These are phyloP conservation scores for Dasysyrphus tricinctus DNA, from an alignment of 2,888 invertebrate species.

Conservation along the genomic window DNA sequence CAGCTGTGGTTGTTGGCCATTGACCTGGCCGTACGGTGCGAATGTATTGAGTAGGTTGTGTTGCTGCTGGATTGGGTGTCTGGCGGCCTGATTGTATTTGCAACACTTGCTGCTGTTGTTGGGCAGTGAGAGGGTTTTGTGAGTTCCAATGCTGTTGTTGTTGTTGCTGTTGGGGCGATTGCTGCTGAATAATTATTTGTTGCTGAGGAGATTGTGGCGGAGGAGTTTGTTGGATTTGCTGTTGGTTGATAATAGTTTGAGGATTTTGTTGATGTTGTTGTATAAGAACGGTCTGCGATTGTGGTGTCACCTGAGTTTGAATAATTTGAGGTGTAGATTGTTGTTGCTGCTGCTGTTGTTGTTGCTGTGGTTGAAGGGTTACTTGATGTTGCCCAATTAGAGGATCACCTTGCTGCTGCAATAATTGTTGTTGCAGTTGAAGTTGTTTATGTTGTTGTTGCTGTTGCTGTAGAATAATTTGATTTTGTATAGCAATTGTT, in stretches of 20 bases:
- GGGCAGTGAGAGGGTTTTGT: slow-evolving; percentile 79
- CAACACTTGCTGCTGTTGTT: slow-evolving; percentile 85
- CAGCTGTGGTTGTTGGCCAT: slow-evolving; percentile 77
- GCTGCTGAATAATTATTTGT: slow-evolving; percentile 86
- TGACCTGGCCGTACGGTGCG: slow-evolving; percentile 77
- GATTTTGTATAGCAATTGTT: slow-evolving; percentile 77
- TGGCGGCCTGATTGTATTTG: slow-evolving; percentile 81
- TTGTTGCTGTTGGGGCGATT: slow-evolving; percentile 80
- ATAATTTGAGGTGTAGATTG: slow-evolving; percentile 76
- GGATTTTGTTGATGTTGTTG: slow-evolving; percentile 79
- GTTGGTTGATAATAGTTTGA: slow-evolving; percentile 74
- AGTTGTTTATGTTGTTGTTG: slow-evolving; percentile 86
- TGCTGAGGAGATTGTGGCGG: slow-evolving; percentile 80
- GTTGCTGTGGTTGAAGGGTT: slow-evolving; percentile 85
- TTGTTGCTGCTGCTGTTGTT: slow-evolving; percentile 79
- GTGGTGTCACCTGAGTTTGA: slow-evolving; percentile 78
- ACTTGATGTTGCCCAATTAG: slow-evolving; percentile 77
- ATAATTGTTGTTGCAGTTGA: slow-evolving; percentile 83
- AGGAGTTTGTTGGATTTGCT: slow-evolving; percentile 80
- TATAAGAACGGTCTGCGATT: slow-evolving; percentile 82
- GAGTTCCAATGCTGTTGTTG: slow-evolving; percentile 84
- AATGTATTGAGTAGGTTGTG: slow-evolving; percentile 80
- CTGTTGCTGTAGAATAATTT: slow-evolving; percentile 84
- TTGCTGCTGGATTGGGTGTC: slow-evolving; percentile 76
- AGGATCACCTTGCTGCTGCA: slow-evolving; percentile 77